Conservation (phyloP, 1,140 invertebrate species). For the Drepana arcuata region DNA sequence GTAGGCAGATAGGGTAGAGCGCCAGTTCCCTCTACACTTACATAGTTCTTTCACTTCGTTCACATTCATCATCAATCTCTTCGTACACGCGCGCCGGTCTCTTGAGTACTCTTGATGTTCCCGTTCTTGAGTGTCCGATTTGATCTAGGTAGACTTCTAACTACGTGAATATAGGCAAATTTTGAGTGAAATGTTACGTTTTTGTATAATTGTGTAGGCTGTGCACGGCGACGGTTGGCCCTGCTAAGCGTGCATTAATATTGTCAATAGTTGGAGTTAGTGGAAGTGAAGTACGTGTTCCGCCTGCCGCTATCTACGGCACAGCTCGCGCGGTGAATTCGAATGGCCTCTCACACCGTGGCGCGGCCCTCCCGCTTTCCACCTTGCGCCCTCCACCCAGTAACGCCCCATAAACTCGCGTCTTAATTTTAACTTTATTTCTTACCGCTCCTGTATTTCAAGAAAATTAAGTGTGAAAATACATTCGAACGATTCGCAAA, state of each 20-base stretch:
- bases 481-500: conserved; percentile 49
- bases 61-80: too few relatives aligned
- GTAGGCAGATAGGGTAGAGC: too few relatives aligned
- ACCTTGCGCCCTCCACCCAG: conserved; percentile 42
- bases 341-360: conserved; percentile 54
- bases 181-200: background rate
- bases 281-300: conserved; percentile 70
- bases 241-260: conserved; percentile 70
- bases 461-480: conserved; percentile 69
- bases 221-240: conserved; percentile 50
- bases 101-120: too few relatives aligned
- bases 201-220: conserved; percentile 26
- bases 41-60: too few relatives aligned
- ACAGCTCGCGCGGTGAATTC: conserved; percentile 65
- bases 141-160: too few relatives aligned
- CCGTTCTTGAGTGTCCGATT: too few relatives aligned
- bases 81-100: too few relatives aligned
- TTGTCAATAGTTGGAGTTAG: conserved; percentile 70
- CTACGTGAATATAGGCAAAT: too few relatives aligned
- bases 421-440: conserved; percentile 72
- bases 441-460: conserved; percentile 61
- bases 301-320: conserved; percentile 68
- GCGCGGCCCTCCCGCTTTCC: conserved; percentile 15
- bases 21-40: too few relatives aligned
- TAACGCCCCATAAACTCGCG: conserved; percentile 69